Conservation (phyloP, 1,140 invertebrate species). For the Diorhabda sublineata region DNA sequence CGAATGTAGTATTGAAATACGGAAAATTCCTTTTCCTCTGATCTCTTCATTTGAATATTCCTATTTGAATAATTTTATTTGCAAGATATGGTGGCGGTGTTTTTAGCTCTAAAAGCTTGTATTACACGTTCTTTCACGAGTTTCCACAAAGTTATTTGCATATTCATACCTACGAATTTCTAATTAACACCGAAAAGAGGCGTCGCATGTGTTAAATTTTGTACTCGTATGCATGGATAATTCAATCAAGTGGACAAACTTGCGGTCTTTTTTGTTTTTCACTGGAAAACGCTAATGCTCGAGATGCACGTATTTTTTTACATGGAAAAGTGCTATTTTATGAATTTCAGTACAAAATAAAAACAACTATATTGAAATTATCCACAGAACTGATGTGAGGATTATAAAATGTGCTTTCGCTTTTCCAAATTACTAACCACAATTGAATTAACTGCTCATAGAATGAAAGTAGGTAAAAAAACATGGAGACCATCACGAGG, state of each 20-base stretch:
- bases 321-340: too few species aligned
- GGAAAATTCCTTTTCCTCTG: constrained; percentile 14
- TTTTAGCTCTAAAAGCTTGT: constrained; percentile 27
- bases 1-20: not conserved
- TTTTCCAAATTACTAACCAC: too few species aligned
- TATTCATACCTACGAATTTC: constrained; percentile 27
- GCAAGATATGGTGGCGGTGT: constrained; percentile 24
- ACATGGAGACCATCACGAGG: too few species aligned
- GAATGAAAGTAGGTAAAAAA: too few species aligned
- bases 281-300: not conserved
- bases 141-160: constrained; percentile 24
- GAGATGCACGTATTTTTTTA: not conserved
- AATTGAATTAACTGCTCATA: too few species aligned
- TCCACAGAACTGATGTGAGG: too few species aligned
- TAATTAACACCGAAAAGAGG: constrained; percentile 20
- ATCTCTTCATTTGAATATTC: constrained; percentile 25
- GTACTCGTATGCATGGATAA: constrained; percentile 13
- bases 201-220: constrained; percentile 16
- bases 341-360: too few species aligned
- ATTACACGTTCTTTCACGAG: constrained; percentile 27
- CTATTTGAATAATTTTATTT: constrained; percentile 30
- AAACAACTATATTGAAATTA: too few species aligned
- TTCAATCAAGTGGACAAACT: constrained; percentile 11
- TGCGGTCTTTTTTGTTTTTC: not conserved
- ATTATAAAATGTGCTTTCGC: too few species aligned